Evolutionary conservation across 2,113 vertebrate species (phyloP).

Genomic region (Petaurus breviceps): DNA sequence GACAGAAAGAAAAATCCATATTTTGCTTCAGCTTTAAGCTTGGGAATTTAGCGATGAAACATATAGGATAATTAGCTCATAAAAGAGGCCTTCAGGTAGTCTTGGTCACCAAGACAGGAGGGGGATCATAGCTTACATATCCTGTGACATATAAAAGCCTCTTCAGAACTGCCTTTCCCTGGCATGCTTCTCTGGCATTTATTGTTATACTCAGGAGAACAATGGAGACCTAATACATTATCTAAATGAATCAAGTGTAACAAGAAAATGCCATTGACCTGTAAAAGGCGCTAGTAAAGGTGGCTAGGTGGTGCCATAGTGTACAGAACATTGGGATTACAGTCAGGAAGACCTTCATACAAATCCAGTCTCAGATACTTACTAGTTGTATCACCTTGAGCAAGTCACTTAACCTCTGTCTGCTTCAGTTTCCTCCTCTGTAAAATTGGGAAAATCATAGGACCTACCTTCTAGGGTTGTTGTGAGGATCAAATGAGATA

Average conservation of each 20-base stretch:
- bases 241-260: not conserved
- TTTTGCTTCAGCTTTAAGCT: not conserved
- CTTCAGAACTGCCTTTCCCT: not conserved
- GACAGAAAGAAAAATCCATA: not conserved
- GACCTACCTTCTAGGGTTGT: not conserved
- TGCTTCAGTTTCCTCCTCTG: not conserved
- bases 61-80: not conserved
- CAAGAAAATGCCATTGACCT: not conserved
- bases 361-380: not conserved
- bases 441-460: not conserved
- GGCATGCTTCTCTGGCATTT: not conserved
- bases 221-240: not conserved
- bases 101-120: not conserved
- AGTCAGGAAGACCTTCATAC: not conserved
- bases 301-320: not conserved
- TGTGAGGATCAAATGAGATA: not conserved
- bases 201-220: not conserved
- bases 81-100: not conserved
- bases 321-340: not conserved
- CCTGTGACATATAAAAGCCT: not conserved
- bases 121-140: too few species aligned
- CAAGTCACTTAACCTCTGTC: not conserved
- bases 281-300: not conserved
- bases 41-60: not conserved
- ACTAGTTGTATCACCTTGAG: not conserved